Evolutionary conservation across 2,113 vertebrate genomes (phyloP).

Genomic region (Charadrius vociferus): DNA sequence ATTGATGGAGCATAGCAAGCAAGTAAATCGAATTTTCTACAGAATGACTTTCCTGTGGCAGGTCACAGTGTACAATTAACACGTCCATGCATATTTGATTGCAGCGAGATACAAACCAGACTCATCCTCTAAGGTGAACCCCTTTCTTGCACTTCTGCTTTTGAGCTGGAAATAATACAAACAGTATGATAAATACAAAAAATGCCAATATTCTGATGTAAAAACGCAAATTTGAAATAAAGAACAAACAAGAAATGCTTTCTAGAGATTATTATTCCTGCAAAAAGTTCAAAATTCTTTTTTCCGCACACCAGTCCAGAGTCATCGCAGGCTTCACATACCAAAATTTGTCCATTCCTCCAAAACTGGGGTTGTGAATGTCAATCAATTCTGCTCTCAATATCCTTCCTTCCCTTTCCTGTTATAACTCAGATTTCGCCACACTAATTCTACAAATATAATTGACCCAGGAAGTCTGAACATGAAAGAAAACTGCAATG

Average conservation of each 20-base stretch:
- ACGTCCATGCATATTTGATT: rapidly evolving
- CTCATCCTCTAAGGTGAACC: background rate
- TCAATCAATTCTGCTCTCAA: background rate
- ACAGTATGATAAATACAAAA: background rate
- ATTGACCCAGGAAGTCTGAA: slow-evolving; percentile 27
- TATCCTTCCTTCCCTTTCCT: slow-evolving; percentile 5
- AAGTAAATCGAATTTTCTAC: background rate
- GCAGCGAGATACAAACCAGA: background rate
- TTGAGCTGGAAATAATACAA: background rate
- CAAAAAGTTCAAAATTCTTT: background rate
- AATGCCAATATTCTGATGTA: background rate
- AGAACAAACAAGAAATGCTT: background rate
- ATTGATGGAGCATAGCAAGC: background rate
- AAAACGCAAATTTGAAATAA: background rate
- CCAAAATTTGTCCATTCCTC: background rate
- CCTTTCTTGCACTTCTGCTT: background rate
- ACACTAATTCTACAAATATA: background rate
- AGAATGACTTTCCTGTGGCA: background rate
- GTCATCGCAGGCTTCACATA: background rate
- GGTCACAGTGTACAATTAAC: background rate
- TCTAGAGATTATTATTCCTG: background rate
- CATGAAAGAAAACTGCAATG: slow-evolving; percentile 33
- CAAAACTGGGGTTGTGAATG: background rate
- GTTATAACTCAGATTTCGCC: slow-evolving; percentile 10
- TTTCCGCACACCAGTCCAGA: background rate